Base-by-base conservation (phyloP, 2,113 vertebrate species). In the Orientallactaga bullata region DNA sequence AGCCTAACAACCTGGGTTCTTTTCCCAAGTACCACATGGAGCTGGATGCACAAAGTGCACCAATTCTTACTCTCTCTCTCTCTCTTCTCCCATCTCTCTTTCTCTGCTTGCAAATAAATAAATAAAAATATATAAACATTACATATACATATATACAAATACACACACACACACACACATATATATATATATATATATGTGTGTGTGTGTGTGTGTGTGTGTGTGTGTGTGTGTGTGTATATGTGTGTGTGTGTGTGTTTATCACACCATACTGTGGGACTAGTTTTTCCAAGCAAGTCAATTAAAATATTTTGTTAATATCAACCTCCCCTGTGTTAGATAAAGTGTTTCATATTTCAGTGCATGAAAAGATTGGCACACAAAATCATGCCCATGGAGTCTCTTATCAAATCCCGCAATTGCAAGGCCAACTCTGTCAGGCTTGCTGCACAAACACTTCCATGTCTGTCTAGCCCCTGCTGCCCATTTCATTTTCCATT, bases 221-320 rank as follows among this genome's bases (percentile, higher is more conserved):
- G 15, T 18, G 15, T 18, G 30, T 23, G 26, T 21, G 13, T 76
- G 51, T 28, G 12, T 51, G 51, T 51, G 12, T 51, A 51, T 51
- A 51, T 51, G 51, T 12, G 12, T 23, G 26, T 21, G 13, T 76
- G 51, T 28, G 12, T 51, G 51, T 51, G 12, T 51, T 15, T 55
- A 55, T 55, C 55, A 55, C 55, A 55, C 51, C 12, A n/a, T 83
- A 47, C 20, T 30, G 10, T 71, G 32, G 32, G 30, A 47, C 23
- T 47, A 69, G 9, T 76, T 39, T 73, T 91, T 84, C 60, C 91
- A 88, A 91, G 86, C 74, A 63, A 69, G 35, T 76, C n/a, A 42
- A 78, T 88, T 39, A 35, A 94, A 81, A 60, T 55, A 35, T n/a
- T 69, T 66, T 87, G 12, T 83, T 80, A 88, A 4, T 39, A 42